phyloP scores from a whole-genome alignment of 2,797 vertebrate species.

The Enteromius anoplus region DNA sequence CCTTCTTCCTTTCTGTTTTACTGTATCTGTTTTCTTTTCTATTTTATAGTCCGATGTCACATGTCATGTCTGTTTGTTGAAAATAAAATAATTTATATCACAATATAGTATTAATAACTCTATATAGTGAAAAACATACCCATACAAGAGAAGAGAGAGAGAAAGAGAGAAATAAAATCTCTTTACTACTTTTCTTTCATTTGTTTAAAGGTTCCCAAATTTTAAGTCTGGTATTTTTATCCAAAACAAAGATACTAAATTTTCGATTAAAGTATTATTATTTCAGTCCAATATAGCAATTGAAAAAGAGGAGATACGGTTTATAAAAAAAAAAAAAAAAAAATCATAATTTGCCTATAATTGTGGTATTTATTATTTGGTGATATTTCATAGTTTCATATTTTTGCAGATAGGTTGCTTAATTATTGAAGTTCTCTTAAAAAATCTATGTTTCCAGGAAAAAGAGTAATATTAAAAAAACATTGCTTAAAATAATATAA shows the following conservation, averaged over 20 bases:
- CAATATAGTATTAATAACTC: not conserved
- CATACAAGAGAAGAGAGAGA: not conserved
- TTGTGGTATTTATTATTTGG: no score
- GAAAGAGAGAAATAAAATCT: not conserved
- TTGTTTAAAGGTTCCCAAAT: not conserved
- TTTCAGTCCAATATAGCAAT: no score
- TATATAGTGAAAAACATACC: not conserved
- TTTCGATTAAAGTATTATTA: no score
- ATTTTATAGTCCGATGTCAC: not conserved
- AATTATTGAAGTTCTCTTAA: no score
- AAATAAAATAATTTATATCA: not conserved
- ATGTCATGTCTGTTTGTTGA: not conserved
- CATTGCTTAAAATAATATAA: no score
- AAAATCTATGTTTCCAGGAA: not conserved
- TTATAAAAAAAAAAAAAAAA: no score
- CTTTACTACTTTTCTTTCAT: not conserved
- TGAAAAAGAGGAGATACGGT: no score
- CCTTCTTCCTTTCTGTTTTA: constrained; percentile 60
- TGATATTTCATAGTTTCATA: no score
- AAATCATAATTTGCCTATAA: no score
- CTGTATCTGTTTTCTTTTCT: constrained; percentile 12
- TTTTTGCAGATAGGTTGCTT: no score
- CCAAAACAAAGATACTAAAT: no score
- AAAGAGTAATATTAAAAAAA: not conserved
- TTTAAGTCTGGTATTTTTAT: no score